Evolutionary conservation across 2,797 vertebrate genomes (phyloP).

Genomic region (Rhabdomys pumilio): DNA sequence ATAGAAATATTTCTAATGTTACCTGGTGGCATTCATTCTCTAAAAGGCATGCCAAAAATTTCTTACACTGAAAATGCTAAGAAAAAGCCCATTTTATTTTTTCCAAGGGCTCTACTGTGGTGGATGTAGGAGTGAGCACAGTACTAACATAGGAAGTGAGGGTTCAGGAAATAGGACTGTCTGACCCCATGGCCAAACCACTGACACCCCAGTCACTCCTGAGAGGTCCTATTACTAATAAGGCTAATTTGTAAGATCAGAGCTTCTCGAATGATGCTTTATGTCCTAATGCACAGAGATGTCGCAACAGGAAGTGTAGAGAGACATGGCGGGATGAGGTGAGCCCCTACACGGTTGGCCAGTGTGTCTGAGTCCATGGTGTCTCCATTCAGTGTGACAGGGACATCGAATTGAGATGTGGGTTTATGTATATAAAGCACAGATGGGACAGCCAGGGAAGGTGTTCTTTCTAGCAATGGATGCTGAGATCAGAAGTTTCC

Average conservation of each 20-base stretch:
- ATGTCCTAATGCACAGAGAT: neutral
- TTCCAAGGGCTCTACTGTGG: neutral
- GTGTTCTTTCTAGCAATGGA: neutral
- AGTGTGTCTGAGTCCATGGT: neutral
- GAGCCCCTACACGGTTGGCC: neutral
- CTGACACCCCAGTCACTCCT: neutral
- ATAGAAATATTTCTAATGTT: neutral
- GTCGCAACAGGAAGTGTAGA: neutral
- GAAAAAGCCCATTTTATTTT: neutral
- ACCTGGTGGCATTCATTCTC: neutral
- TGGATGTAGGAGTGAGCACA: neutral
- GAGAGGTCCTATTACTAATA: neutral
- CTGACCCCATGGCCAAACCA: neutral
- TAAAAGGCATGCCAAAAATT: neutral
- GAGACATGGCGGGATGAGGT: neutral
- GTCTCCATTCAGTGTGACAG: neutral
- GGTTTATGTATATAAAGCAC: neutral
- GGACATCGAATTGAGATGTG: neutral
- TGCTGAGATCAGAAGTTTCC: neutral
- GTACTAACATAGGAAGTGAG: neutral
- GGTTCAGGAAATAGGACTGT: neutral
- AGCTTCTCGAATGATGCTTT: neutral
- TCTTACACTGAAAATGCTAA: neutral
- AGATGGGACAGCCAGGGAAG: neutral
- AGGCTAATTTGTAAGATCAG: neutral